Conservation (phyloP, 2,113 vertebrate genomes). For the cat (Felis catus) region DNA sequence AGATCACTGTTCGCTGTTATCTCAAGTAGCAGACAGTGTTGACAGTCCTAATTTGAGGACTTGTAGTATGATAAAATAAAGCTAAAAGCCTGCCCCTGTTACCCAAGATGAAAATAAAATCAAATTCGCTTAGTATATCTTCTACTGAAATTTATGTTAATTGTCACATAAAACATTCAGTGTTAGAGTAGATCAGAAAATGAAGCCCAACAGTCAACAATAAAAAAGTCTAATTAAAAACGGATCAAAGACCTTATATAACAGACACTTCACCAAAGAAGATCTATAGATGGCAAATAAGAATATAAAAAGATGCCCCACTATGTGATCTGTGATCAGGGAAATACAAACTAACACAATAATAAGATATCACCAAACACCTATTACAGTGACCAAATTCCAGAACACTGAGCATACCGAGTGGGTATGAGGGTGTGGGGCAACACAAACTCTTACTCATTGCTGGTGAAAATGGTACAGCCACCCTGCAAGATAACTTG, state of each 20-base stretch:
- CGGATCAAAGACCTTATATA: neutral
- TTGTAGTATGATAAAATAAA: neutral
- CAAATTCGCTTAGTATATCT: neutral
- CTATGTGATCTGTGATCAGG: neutral
- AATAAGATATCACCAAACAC: neutral
- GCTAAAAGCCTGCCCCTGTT: neutral
- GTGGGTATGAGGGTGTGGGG: neutral
- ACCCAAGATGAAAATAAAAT: conserved; percentile 19
- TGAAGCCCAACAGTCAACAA: neutral
- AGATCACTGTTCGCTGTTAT: conserved; percentile 5
- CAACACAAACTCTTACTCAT: neutral
- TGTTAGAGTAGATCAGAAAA: neutral
- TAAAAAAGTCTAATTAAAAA: neutral
- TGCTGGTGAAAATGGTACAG: neutral
- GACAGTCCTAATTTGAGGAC: neutral
- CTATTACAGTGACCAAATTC: neutral
- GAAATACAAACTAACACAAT: neutral
- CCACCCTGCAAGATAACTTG: neutral
- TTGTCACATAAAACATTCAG: neutral
- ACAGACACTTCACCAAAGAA: neutral
- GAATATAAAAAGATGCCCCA: neutral
- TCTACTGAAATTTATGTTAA: conserved; percentile 11
- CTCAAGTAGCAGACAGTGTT: neutral
- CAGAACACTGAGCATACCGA: neutral
- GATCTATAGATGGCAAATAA: neutral